Evolutionary conservation across 2,888 invertebrate species (phyloP).

Genomic region (Dasypolia templi): DNA sequence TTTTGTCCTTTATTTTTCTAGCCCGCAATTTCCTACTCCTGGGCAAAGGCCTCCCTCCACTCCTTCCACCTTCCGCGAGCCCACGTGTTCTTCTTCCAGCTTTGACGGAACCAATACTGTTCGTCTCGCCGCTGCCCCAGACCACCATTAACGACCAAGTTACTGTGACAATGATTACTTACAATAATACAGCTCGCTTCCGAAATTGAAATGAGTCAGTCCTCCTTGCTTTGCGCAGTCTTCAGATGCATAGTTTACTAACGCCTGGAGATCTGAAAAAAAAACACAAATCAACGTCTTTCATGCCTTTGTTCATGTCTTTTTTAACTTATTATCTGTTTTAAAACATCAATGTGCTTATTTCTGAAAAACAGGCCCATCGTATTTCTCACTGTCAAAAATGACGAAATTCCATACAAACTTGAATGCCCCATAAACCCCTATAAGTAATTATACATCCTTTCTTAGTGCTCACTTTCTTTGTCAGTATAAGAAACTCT

Average conservation of each 20-base stretch:
- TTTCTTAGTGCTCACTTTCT: too few species aligned
- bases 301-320: background rate
- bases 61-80: background rate
- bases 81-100: background rate
- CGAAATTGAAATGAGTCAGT: conserved; percentile 29
- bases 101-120: background rate
- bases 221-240: conserved; percentile 32
- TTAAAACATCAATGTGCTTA: too few species aligned
- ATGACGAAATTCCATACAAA: too few species aligned
- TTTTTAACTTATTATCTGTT: background rate
- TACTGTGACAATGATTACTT: conserved; percentile 2
- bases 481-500: too few species aligned
- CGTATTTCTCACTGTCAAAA: too few species aligned
- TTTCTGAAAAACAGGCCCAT: too few species aligned
- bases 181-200: conserved; percentile 47
- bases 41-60: background rate
- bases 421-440: too few species aligned
- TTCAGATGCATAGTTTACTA: background rate
- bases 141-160: background rate
- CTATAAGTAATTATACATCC: too few species aligned
- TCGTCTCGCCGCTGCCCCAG: background rate
- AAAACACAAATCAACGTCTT: background rate
- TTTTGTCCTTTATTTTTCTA: background rate
- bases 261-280: conserved; percentile 14
- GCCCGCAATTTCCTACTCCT: background rate